Base-by-base conservation (phyloP, 92 coral and sea anemone genomes). In the Epizoanthus stellaris region DNA sequence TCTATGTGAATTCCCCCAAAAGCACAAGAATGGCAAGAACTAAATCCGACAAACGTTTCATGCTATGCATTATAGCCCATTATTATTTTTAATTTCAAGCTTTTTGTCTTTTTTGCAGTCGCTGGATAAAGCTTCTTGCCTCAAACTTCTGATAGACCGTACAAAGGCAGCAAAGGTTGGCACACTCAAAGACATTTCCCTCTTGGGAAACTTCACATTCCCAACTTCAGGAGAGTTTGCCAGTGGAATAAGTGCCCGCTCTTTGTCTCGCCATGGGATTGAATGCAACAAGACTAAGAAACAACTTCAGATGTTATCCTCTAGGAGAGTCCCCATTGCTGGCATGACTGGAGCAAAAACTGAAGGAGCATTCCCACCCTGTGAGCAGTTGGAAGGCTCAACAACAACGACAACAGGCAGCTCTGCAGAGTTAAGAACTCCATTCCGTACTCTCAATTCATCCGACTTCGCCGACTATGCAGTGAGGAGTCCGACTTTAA, bases 111-210 rank as follows among this genome's bases (percentile, higher is more conserved):
- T 74, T 47, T 52, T 15, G 30, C 30, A 75, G 80, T 14, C 80
- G 39, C 54, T 75, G 64, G 45, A 52, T 56, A 75, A 75, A 5
- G 80, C 45, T 14, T 5, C 23, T 36, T 75, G 80, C 38, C 11
- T 17, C 3, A 75, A 75, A 59, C 16, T 47, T 14, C 1, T 16
- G 5, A 76, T 57, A 16, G 82, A 76, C 45, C 13, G 82, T 21
- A 9, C 16, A 39, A 76, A 38, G 65, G 82, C 68, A 8, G 38
- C 82, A 0, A 36, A 21, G 3, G 63, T 58, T 58, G 77, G 83
- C 0, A 88, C 87, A 2, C 49, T 88, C 9, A 82, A 88, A 43
- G 91, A 82, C 19, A 82, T 88, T 21, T 73, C 90, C n/a, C 52
- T 87, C 12, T 82, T 42, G 74, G 90, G 75, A 3, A 81, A 63